Evolutionary conservation across 2,888 invertebrate species (phyloP).

Genomic region (Lithophane socia): DNA sequence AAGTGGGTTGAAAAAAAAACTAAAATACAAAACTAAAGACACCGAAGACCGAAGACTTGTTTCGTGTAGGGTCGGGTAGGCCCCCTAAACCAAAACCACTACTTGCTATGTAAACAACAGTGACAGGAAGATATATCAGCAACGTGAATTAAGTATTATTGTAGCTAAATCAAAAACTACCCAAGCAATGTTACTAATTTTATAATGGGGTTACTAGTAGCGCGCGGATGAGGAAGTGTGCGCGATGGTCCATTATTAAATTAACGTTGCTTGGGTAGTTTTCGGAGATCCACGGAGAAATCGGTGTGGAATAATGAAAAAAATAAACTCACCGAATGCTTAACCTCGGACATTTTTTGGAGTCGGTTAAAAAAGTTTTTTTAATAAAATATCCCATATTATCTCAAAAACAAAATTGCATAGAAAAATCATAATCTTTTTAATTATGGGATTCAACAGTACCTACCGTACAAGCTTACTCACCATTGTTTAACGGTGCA

Average conservation of each 20-base stretch:
- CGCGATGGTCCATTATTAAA: too few species aligned
- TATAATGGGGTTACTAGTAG: too few species aligned
- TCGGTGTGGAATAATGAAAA: not conserved
- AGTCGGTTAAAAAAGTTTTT: not conserved
- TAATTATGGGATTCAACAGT: not conserved
- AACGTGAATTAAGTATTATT: not conserved
- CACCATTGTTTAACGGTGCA: not conserved
- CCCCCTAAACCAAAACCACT: too few species aligned
- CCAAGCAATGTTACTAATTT: not conserved
- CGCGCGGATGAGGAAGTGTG: too few species aligned
- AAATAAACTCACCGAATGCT: not conserved
- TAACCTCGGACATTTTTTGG: not conserved
- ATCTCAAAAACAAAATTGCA: not conserved
- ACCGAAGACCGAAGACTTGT: too few species aligned
- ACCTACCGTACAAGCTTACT: too few species aligned
- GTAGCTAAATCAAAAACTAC: not conserved
- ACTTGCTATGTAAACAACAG: not conserved
- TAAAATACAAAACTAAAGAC: too few species aligned
- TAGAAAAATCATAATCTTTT: not conserved
- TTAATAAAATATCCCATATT: not conserved
- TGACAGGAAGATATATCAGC: not conserved
- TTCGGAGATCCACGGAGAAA: not conserved
- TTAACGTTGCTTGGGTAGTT: too few species aligned
- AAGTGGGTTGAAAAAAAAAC: too few species aligned
- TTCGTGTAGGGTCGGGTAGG: too few species aligned